These are phyloP conservation scores for Microctenopoma stevenorrisi DNA, from an alignment of 2,797 vertebrate genomes.

Conservation along the genomic window DNA sequence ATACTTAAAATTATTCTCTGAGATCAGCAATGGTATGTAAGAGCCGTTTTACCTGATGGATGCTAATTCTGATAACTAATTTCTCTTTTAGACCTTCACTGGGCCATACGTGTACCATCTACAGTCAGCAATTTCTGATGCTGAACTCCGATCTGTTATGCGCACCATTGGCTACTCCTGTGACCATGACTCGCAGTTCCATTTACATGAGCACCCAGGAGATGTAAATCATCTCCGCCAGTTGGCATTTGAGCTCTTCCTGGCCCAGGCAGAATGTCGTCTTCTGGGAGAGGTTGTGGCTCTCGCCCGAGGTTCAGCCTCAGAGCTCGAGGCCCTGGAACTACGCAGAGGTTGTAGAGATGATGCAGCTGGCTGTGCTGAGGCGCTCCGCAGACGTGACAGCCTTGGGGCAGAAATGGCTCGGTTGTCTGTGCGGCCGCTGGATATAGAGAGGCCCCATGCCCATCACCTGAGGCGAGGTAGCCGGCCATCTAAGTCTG, in stretches of 20 bases:
- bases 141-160: constrained; percentile 90
- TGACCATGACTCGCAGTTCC: constrained; percentile 87
- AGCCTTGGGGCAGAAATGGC: constrained; percentile 88
- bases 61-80: constrained; percentile 8
- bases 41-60: constrained; percentile 7
- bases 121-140: constrained; percentile 91
- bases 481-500: constrained; percentile 93
- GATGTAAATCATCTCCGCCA: constrained; percentile 81
- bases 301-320: constrained; percentile 91
- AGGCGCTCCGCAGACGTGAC: constrained; percentile 89
- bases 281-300: constrained; percentile 93
- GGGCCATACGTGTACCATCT: constrained; percentile 97
- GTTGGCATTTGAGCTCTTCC: constrained; percentile 93
- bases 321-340: constrained; percentile 90
- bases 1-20: not conserved
- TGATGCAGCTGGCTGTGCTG: constrained; percentile 90
- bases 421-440: constrained; percentile 87
- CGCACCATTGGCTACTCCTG: constrained; percentile 93
- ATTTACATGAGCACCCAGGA: constrained; percentile 78
- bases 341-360: constrained; percentile 89
- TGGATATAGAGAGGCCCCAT: constrained; percentile 90
- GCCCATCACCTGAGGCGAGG: constrained; percentile 91
- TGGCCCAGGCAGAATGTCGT: constrained; percentile 95
- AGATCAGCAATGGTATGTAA: not conserved
- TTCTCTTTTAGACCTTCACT: constrained; percentile 91